Base-by-base conservation (phyloP, 2,888 invertebrate species). In the Chalcis sispes region DNA sequence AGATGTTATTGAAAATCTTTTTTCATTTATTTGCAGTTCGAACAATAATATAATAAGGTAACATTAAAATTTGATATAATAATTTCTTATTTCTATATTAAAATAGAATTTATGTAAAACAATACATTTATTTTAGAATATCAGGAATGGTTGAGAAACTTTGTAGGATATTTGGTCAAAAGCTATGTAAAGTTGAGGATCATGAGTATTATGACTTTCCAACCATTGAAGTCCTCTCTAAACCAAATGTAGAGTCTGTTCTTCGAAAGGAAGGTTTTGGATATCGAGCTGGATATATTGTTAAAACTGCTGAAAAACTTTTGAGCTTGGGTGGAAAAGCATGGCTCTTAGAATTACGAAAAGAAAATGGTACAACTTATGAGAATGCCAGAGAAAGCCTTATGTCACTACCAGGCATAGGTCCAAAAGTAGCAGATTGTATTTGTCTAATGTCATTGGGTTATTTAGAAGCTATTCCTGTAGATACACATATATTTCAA, bases 351-450 rank as follows among this genome's bases (percentile, higher is more conserved):
- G 88, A 90, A 62, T 89, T 99, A 3, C 80, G 82, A 61, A 86
- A 82, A 77, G 75, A 81, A 10, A 91, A 93, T 78, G 88, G 90
- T 13, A 89, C 93, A 88, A 89, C 92, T 15, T 98, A 98, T 84
- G 89, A 90, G 54, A 92, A 94, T 78, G 95, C 97, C 0, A 94
- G 93, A 82, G 85, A 88, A 20, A 92, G 94, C 82, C 90, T 99
- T 4, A 93, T 95, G 89, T 91, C 92, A 77, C 89, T 99, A 40
- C 93, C 94, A 80, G 99, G 99, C 10, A 94, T 99, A 82, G 99
- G 99, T 1, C 95, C 96, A 8, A 99, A 99, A 93, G 96, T 99
- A 20, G 98, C 99, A 0, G 99, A 99, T 89, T 99, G 99, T 89
- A 95, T 99, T 82, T 97, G 97, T 86, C 91, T 99, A 23, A 99